Evolutionary conservation across 2,888 invertebrate genomes (phyloP), one percentile per base, ranked within the genome.

Genomic region (Allygus modestus): DNA sequence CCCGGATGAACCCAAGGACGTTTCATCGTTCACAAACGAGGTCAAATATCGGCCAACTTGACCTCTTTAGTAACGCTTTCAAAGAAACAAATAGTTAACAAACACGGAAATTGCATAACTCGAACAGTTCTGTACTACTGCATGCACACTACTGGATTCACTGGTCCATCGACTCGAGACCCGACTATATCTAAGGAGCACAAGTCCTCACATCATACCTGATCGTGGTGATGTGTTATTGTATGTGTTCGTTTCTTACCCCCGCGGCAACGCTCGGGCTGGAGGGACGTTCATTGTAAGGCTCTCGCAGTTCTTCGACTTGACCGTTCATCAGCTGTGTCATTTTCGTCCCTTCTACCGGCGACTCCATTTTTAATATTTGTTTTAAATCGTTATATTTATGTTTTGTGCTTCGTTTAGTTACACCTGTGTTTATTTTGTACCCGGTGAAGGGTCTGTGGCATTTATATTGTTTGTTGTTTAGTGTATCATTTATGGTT

Each of bases 121-220:
- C n/a, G n/a, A n/a, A n/a, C n/a, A n/a, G n/a, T n/a, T n/a, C n/a
- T n/a, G n/a, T n/a, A n/a, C n/a, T n/a, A n/a, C n/a, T n/a, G n/a
- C n/a, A n/a, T n/a, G n/a, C n/a, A n/a, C n/a, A n/a, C n/a, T n/a
- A n/a, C n/a, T n/a, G n/a, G n/a, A n/a, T n/a, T n/a, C n/a, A n/a
- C n/a, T n/a, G n/a, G n/a, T n/a, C n/a, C n/a, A n/a, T n/a, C n/a
- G n/a, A n/a, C n/a, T n/a, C n/a, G n/a, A n/a, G n/a, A n/a, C n/a
- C n/a, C n/a, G n/a, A n/a, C n/a, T n/a, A n/a, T n/a, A n/a, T n/a
- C n/a, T n/a, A n/a, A n/a, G n/a, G n/a, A n/a, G 9, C 37, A 46
- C 46, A 71, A 77, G 77, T 77, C 77, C 77, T 77, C 77, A 77
- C 77, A 51, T 77, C 77, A 77, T 77, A 77, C 77, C 51, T 77